phyloP scores from a whole-genome alignment of 2,113 vertebrate species.

The Thermophis baileyi region DNA sequence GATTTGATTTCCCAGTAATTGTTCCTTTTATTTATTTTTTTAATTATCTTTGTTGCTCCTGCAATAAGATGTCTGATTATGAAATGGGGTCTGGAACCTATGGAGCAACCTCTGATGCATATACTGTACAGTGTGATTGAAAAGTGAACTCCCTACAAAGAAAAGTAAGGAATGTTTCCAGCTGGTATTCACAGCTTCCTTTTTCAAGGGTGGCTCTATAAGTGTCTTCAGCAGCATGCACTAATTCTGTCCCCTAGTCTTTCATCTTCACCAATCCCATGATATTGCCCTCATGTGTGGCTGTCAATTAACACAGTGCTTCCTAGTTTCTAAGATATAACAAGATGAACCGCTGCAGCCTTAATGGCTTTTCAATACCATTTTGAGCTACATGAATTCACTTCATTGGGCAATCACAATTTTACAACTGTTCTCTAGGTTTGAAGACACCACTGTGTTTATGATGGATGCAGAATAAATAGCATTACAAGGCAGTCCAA shows the following conservation, averaged over 20 bases:
- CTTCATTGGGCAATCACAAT: constrained; percentile 61
- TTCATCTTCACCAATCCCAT: constrained; percentile 47
- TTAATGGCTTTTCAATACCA: constrained; percentile 56
- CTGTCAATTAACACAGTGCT: constrained; percentile 58
- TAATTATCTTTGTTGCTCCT: not conserved
- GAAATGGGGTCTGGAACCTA: constrained; percentile 56
- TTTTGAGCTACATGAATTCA: constrained; percentile 59
- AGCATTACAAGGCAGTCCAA: constrained; percentile 40
- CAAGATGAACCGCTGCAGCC: constrained; percentile 42
- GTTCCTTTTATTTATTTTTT: not conserved
- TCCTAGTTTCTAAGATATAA: constrained; percentile 29
- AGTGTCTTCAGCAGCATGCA: constrained; percentile 25
- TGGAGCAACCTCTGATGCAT: constrained; percentile 41
- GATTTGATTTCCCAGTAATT: constrained; percentile 1
- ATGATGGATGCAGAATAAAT: constrained; percentile 49
- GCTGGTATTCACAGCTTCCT: constrained; percentile 30
- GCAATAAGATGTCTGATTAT: constrained; percentile 43
- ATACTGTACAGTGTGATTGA: not conserved
- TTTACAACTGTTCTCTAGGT: constrained; percentile 45
- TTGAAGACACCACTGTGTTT: constrained; percentile 43
- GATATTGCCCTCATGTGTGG: constrained; percentile 58
- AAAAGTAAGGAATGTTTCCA: constrained; percentile 32
- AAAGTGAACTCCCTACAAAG: constrained; percentile 39
- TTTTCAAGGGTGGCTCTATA: constrained; percentile 32
- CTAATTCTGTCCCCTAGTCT: constrained; percentile 58